Evolutionary conservation across 2,113 vertebrate species (phyloP).

Genomic region (Callospermophilus lateralis): DNA sequence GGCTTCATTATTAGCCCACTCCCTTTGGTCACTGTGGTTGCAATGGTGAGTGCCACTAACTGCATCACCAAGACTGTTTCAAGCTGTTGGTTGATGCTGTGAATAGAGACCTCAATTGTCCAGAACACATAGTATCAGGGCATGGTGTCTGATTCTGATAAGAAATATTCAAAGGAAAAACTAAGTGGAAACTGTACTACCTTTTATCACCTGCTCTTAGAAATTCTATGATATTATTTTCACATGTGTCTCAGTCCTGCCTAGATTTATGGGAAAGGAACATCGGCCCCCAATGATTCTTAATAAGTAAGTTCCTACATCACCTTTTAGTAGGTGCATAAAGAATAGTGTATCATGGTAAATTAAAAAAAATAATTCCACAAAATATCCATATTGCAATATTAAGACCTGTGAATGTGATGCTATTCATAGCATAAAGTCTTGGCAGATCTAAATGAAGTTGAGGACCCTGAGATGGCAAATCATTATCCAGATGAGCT

Average conservation of each 20-base stretch:
- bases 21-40: neutral
- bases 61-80: neutral
- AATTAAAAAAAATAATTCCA: neutral
- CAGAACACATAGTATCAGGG: neutral
- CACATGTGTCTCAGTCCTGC: neutral
- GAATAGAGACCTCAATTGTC: neutral
- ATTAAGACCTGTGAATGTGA: neutral
- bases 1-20: neutral
- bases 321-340: neutral
- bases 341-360: no score
- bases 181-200: neutral
- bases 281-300: neutral
- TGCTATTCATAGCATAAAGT: neutral
- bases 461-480: neutral
- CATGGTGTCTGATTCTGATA: neutral
- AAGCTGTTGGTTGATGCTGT: neutral
- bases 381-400: neutral
- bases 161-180: neutral
- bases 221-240: neutral
- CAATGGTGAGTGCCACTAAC: neutral
- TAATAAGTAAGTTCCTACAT: neutral
- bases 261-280: neutral
- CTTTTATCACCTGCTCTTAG: neutral
- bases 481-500: neutral
- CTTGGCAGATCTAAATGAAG: neutral